A percentile compares a stretch with the other conserved stretches of the same genome.
Evolutionary conservation across 2,797 vertebrate species (phyloP).

Genomic region (Clarias fuscus): DNA sequence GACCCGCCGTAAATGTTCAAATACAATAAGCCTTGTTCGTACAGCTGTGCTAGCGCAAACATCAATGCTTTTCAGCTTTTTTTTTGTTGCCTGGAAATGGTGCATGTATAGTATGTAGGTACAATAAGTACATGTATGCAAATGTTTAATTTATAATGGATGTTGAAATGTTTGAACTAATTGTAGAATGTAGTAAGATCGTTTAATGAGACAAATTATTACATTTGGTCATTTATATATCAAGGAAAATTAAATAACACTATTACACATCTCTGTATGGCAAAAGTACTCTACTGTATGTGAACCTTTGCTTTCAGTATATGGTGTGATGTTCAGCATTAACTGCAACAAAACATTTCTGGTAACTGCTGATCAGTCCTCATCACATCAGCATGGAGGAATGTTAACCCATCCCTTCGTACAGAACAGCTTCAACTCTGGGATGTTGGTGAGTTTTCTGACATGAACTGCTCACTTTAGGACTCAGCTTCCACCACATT

Average conservation of each 20-base stretch:
- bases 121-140: too few species aligned
- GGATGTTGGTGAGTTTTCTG: too few species aligned
- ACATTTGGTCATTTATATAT: not conserved
- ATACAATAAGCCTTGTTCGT: not conserved
- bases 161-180: too few species aligned
- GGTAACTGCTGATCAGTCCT: not conserved
- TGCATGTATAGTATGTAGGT: not conserved
- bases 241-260: not conserved
- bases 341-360: not conserved
- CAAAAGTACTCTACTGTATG: not conserved
- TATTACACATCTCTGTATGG: not conserved
- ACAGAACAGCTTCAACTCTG: too few species aligned
- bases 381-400: not conserved
- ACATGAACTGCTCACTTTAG: too few species aligned
- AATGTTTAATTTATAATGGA: too few species aligned
- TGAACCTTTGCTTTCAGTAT: not conserved
- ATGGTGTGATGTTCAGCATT: not conserved
- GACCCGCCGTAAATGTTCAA: not conserved
- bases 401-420: not conserved
- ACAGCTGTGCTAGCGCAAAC: not conserved
- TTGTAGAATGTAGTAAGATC: too few species aligned
- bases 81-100: not conserved
- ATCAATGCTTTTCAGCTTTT: not conserved
- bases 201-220: not conserved
- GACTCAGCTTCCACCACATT: too few species aligned